Evolutionary conservation across 2,113 vertebrate genomes (phyloP).

Genomic region (Lepidothrix coronata): DNA sequence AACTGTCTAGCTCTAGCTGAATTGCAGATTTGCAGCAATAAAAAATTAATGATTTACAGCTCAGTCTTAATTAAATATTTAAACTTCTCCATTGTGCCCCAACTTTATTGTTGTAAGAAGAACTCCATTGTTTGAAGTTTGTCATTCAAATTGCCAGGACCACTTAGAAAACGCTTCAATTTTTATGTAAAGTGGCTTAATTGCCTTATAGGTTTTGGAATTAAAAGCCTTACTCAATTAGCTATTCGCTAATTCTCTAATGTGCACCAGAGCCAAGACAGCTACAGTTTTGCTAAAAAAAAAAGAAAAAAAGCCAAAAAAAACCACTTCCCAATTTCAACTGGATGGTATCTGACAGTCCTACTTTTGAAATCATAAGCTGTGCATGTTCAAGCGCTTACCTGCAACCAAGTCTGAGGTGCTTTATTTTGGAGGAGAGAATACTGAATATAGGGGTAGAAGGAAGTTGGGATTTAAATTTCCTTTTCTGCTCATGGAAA

Average conservation of each 20-base stretch:
- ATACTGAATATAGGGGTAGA: not conserved
- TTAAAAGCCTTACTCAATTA: not conserved
- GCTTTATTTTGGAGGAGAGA: not conserved
- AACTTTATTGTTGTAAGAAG: not conserved
- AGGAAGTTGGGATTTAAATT: not conserved
- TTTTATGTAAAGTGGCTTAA: conserved; percentile 4
- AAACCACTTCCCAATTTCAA: not conserved
- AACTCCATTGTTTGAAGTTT: not conserved
- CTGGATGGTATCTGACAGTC: not conserved
- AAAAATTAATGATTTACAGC: conserved; percentile 44
- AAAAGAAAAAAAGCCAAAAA: not conserved
- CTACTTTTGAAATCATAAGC: not conserved
- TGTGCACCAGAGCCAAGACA: not conserved
- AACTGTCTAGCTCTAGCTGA: not conserved
- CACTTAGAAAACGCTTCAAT: not conserved
- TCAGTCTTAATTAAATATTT: conserved; percentile 50
- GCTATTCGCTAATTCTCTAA: not conserved
- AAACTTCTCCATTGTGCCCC: not conserved
- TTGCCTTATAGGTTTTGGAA: not conserved
- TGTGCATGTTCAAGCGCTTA: not conserved
- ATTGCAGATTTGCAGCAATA: conserved; percentile 48
- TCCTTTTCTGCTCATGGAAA: not conserved
- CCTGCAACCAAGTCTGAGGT: not conserved
- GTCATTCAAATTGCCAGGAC: not conserved
- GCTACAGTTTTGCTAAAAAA: not conserved